These are phyloP conservation scores for Tragelaphus buxtoni DNA, from an alignment of 2,113 vertebrate species.

Conservation along the genomic window DNA sequence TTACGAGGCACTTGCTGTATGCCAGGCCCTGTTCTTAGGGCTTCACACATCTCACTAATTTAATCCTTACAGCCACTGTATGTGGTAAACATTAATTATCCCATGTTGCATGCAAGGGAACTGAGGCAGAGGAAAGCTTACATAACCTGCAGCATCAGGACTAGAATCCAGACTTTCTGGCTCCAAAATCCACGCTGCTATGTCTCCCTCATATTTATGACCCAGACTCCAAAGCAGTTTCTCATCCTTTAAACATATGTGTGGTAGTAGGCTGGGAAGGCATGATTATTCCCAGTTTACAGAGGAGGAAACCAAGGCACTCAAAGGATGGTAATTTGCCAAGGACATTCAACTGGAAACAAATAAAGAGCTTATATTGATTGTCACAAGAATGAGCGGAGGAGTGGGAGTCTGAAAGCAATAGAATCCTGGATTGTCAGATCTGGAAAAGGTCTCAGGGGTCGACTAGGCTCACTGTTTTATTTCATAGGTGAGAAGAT, in stretches of 20 bases:
- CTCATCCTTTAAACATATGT: not conserved
- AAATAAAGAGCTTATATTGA: not conserved
- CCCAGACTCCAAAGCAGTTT: not conserved
- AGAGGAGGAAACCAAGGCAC: not conserved
- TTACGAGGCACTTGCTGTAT: not conserved
- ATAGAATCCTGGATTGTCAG: not conserved
- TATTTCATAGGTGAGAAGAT: not conserved
- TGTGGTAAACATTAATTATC: not conserved
- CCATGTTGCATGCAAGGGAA: not conserved
- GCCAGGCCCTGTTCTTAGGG: not conserved
- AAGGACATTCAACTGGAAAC: not conserved
- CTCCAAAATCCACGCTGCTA: not conserved
- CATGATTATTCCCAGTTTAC: not conserved
- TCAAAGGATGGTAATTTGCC: not conserved
- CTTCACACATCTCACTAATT: not conserved
- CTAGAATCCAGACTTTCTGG: not conserved
- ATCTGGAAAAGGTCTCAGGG: not conserved
- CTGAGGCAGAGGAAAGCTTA: not conserved
- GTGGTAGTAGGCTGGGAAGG: not conserved
- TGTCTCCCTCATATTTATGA: not conserved
- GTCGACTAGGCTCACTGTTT: not conserved
- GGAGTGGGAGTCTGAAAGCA: not conserved
- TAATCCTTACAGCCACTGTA: not conserved
- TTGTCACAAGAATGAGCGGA: not conserved
- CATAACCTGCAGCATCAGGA: not conserved